phyloP scores from a whole-genome alignment of 2,797 vertebrate genomes.

The Chaunax sp. region DNA sequence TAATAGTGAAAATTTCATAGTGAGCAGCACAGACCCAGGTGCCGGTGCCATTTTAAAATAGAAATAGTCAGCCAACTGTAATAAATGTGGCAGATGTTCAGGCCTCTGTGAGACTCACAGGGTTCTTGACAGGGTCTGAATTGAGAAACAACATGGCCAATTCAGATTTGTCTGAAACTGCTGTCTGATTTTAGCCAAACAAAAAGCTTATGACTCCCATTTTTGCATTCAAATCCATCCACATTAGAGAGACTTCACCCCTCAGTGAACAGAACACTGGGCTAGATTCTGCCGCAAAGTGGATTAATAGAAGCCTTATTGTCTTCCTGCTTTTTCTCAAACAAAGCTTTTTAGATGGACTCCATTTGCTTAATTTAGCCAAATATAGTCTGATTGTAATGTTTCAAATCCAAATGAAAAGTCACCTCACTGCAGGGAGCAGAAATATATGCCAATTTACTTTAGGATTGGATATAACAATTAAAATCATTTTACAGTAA shows the following conservation, averaged over 20 bases:
- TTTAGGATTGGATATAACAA: constrained; percentile 72
- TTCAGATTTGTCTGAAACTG: constrained; percentile 35
- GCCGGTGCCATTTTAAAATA: constrained; percentile 44
- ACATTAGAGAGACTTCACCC: constrained; percentile 14
- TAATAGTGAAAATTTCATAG: constrained; percentile 48
- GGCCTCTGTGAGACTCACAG: constrained; percentile 33
- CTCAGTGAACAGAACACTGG: constrained; percentile 32
- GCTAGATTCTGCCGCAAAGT: constrained; percentile 38
- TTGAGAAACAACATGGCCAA: constrained; percentile 33
- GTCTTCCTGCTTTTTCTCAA: constrained; percentile 47
- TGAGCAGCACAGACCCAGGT: constrained; percentile 43
- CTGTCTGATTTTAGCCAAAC: constrained; percentile 23
- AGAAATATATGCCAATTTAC: constrained; percentile 59
- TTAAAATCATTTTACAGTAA: constrained; percentile 80
- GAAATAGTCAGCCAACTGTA: constrained; percentile 53
- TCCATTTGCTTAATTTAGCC: constrained; percentile 58
- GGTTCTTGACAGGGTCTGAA: constrained; percentile 30
- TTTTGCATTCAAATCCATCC: constrained; percentile 43
- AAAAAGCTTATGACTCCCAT: constrained; percentile 23
- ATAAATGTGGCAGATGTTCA: constrained; percentile 54
- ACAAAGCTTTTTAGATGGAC: constrained; percentile 55
- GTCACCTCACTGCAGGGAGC: constrained; percentile 44
- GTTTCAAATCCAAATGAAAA: constrained; percentile 53
- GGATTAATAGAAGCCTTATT: constrained; percentile 58
- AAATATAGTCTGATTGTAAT: constrained; percentile 43